Conservation (phyloP, 2,888 invertebrate species). For the Trissolcus japonicus region DNA sequence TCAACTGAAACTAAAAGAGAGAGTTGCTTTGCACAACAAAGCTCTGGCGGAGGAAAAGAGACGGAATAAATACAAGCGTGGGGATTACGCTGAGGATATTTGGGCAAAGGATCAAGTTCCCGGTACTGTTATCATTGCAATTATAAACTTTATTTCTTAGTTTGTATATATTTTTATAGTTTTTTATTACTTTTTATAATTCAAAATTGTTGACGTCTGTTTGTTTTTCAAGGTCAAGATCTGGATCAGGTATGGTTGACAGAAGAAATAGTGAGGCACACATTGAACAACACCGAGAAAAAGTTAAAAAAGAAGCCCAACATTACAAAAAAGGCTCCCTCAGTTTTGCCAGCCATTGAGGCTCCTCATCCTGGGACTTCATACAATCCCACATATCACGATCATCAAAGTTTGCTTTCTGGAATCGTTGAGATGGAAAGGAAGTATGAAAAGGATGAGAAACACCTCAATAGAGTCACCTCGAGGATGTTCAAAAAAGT, state of each 20-base stretch:
- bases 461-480: conserved; percentile 85
- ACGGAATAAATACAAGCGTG: conserved; percentile 69
- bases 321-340: conserved; percentile 75
- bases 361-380: conserved; percentile 93
- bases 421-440: conserved; percentile 85
- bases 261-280: conserved; percentile 77
- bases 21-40: conserved; percentile 81
- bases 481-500: conserved; percentile 78
- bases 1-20: conserved; percentile 77
- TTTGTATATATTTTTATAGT: too few species aligned
- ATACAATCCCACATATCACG: conserved; percentile 91
- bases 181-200: too few species aligned
- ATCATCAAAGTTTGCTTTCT: conserved; percentile 87
- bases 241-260: conserved; percentile 76
- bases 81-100: conserved; percentile 80
- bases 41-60: conserved; percentile 73
- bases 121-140: too few species aligned
- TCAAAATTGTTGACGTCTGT: too few species aligned
- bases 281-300: conserved; percentile 78
- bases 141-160: too few species aligned
- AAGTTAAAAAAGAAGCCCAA: conserved; percentile 73
- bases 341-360: conserved; percentile 81
- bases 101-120: conserved; percentile 78
- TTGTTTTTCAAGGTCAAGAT: too few species aligned
- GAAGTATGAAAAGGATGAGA: conserved; percentile 84